These are phyloP conservation scores for Asteroscopus sphinx DNA, from an alignment of 2,888 invertebrate species.

Conservation along the genomic window DNA sequence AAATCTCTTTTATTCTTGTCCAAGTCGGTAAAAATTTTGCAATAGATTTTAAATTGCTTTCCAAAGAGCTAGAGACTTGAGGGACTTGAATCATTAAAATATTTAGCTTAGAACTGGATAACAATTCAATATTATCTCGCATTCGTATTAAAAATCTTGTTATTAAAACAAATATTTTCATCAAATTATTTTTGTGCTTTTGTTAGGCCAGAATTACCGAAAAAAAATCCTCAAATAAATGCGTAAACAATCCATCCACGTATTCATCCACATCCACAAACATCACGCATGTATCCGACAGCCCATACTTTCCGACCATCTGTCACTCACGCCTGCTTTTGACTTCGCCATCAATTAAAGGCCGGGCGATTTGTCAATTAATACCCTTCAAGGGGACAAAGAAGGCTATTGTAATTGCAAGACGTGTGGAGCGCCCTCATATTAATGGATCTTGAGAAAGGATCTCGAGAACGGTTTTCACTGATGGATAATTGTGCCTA, in stretches of 20 bases:
- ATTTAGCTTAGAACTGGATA: too few relatives aligned
- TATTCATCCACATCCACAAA: conserved; percentile 5
- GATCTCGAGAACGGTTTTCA: conserved; percentile 38
- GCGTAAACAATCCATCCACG: neutral
- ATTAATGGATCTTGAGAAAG: conserved; percentile 77
- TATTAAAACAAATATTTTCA: too few relatives aligned
- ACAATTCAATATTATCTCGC: too few relatives aligned
- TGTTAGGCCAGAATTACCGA: too few relatives aligned
- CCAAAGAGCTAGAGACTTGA: too few relatives aligned
- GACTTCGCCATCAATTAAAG: conserved; percentile 68
- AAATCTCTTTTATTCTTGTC: too few relatives aligned
- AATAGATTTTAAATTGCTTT: too few relatives aligned
- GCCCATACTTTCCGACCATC: conserved; percentile 56
- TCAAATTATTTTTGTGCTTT: too few relatives aligned
- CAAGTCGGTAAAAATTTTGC: too few relatives aligned
- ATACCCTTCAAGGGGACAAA: conserved; percentile 74
- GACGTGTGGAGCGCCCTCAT: conserved; percentile 71
- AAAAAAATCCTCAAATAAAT: too few relatives aligned
- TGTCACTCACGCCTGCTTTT: conserved; percentile 61
- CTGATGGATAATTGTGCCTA: conserved; percentile 60
- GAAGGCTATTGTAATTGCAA: conserved; percentile 73
- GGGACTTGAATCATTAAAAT: too few relatives aligned
- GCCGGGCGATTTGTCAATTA: conserved; percentile 75
- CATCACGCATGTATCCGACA: conserved; percentile 18
- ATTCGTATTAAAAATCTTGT: too few relatives aligned